Base-by-base conservation (phyloP, 2,888 invertebrate genomes). In the Napeogenes inachia region DNA sequence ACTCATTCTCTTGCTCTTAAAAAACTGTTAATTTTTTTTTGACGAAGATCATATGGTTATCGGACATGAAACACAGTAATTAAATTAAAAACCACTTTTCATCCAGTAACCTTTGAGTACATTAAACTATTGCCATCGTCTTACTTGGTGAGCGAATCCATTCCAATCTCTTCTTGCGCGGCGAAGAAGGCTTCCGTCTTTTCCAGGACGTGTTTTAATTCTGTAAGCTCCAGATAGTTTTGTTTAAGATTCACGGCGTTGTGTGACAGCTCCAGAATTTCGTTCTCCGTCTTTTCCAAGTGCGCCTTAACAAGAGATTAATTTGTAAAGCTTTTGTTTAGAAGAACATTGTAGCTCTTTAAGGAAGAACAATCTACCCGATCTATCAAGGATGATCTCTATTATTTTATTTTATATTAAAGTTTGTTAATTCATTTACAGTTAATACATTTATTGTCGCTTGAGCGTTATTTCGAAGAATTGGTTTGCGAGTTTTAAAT, bases 281-380 rank as follows among this genome's bases (percentile, higher is more conserved):
- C 99, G 71, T 96, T 96, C 84, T 99, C 99, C 32, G 98, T 95
- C 88, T 98, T 98, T 85, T 99, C 99, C 80, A 99, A 93, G 72
- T 97, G 97, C 0, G 96, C 96, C 93, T 96, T 83, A 30, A 85
- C 68, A 42, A 32, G 13, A 63, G 42, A 54, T 53, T 54, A 54
- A 59, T 64, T 50, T 50, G 21, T 53, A 13, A 5, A 38, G 5
- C 45, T 30, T 32, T 35, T 33, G 5, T 55, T 35, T 55, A 35
- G 4, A 35, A 35, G 6, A 35, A 5, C 6, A 4, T 35, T 35
- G 6, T 3, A 35, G 6, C 35, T 4, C 0, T 35, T 35, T 35
- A 35, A 35, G 35, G 6, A 35, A 35, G 6, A 35, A 35, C 35
- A 35, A 3, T 35, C 35, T 21, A 21, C 21, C 21, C 21, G 21